Percentiles rank a stretch among this genome's conserved stretches.
Evolutionary conservation across 2,888 invertebrate genomes (phyloP).

Genomic region (Melinopterus prodromus): DNA sequence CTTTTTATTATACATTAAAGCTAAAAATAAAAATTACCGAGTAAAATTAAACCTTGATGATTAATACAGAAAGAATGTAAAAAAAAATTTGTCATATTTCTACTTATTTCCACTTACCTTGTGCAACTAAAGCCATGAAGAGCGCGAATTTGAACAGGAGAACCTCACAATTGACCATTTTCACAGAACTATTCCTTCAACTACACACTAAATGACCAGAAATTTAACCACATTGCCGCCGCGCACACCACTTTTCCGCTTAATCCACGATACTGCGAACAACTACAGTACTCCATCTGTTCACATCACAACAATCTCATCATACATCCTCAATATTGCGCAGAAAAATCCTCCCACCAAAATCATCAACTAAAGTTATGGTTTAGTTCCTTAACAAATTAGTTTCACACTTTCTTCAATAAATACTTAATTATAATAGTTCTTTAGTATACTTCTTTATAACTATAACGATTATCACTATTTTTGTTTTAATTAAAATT

Average conservation of each 20-base stretch:
- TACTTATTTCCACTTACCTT: conserved; percentile 20
- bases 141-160: conserved; percentile 29
- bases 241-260: background rate
- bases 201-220: background rate
- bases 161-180: conserved; percentile 31
- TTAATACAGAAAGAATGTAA: no score
- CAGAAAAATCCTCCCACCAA: background rate
- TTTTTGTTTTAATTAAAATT: background rate
- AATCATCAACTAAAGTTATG: background rate
- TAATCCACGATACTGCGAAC: background rate
- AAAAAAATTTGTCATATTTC: no score
- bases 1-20: no score
- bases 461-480: background rate
- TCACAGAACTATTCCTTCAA: conserved; percentile 14
- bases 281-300: background rate
- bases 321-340: background rate
- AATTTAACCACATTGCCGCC: background rate
- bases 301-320: background rate
- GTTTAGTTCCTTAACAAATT: background rate
- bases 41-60: no score
- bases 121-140: conserved; percentile 28
- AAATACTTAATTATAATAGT: conserved; percentile 17
- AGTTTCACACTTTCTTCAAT: background rate
- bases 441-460: background rate
- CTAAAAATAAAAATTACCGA: no score